A percentile compares a stretch with the other conserved stretches of the same genome.
Evolutionary conservation across 1,140 invertebrate genomes (phyloP).

Genomic region (Gyrodactylus bullatarudis): DNA sequence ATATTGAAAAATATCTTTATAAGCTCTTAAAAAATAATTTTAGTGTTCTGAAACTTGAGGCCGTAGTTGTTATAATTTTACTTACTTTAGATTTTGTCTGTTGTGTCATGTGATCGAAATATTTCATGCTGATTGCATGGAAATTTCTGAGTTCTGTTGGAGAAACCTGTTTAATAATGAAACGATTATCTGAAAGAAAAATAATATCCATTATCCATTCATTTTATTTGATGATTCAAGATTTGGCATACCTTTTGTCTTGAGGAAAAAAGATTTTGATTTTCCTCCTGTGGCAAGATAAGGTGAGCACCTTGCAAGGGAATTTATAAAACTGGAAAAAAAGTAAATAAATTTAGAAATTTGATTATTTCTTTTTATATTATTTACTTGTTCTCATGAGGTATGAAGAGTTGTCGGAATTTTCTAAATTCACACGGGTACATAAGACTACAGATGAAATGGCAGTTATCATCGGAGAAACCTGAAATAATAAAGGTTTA

Average conservation of each 20-base stretch:
- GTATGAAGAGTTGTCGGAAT: not conserved
- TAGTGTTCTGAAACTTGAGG: too few species aligned
- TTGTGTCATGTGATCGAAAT: conserved; percentile 4
- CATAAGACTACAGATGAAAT: not conserved
- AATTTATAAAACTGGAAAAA: not conserved
- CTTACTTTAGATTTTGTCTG: too few species aligned
- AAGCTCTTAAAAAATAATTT: too few species aligned
- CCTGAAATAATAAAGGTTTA: too few species aligned
- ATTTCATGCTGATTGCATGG: conserved; percentile 1
- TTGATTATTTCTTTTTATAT: not conserved
- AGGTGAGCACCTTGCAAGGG: not conserved
- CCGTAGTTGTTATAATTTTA: too few species aligned
- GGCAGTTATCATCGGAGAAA: not conserved
- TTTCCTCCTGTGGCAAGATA: not conserved
- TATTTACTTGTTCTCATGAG: not conserved
- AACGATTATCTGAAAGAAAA: not conserved
- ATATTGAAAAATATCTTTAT: too few species aligned
- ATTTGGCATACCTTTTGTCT: not conserved
- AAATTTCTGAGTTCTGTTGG: not conserved
- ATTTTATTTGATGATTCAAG: too few species aligned
- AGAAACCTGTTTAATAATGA: conserved; percentile 2
- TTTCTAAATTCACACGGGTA: not conserved
- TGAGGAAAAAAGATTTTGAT: not conserved
- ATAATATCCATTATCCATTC: too few species aligned
- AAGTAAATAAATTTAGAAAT: not conserved